Evolutionary conservation across 2,888 invertebrate species (phyloP).

Genomic region (Oxytorus armatus): DNA sequence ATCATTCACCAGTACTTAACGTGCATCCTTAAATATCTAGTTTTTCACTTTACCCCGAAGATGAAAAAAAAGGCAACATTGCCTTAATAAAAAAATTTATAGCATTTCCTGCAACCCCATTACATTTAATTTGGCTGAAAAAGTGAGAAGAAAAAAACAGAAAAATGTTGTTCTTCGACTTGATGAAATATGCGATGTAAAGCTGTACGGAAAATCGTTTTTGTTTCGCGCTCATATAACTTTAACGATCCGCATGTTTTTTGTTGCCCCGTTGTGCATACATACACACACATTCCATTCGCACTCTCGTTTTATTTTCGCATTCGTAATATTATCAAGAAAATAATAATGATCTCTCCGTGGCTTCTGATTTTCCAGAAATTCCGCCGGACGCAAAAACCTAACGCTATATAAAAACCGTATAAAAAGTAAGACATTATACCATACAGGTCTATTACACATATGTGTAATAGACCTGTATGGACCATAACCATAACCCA

Average conservation of each 20-base stretch:
- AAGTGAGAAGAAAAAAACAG: no score
- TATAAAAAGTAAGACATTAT: no score
- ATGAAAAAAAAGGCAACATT: no score
- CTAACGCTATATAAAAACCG: not conserved
- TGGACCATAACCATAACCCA: no score
- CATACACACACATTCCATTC: not conserved
- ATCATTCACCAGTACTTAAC: no score
- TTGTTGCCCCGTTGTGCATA: conserved; percentile 17
- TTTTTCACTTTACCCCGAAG: no score
- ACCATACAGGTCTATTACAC: no score
- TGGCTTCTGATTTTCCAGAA: not conserved
- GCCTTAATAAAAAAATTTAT: no score
- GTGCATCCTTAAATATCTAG: no score
- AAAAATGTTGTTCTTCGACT: not conserved
- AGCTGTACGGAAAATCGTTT: conserved; percentile 15
- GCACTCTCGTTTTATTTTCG: not conserved
- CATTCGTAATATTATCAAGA: not conserved
- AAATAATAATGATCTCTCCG: conserved; percentile 6
- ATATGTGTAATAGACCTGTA: no score
- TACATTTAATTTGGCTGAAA: no score
- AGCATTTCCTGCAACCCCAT: no score
- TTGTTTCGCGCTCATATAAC: not conserved
- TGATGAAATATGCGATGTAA: not conserved
- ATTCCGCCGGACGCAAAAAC: not conserved
- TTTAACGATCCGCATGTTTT: conserved; percentile 28